Base-by-base conservation (phyloP, 2,888 invertebrate species). In the Drosophila heteroneura region DNA sequence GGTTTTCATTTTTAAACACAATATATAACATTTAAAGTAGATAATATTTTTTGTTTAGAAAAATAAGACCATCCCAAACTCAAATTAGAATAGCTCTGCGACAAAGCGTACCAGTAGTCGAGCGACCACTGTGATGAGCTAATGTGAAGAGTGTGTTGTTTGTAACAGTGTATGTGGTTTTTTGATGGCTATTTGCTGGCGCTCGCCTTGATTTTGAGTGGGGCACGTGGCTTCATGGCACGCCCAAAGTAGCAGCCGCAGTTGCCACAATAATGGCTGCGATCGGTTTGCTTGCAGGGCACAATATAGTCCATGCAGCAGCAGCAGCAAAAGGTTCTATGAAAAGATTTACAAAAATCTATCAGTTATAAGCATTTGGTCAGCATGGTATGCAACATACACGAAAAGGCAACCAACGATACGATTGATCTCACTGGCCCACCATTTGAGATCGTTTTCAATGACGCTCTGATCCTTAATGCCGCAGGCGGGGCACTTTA, bases 201-300 rank as follows among this genome's bases (percentile, higher is more conserved):
- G 28, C 19, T 59, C 12, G 69, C 22, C 47, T 85, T 84, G 28
- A 87, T 63, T 59, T 83, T 83, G 30, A 92, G 80, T 12, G 90
- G 87, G 5, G 77, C 70, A 57, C 89, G 81, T 66, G 92, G 83
- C 72, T 92, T 91, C 90, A 92, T 91, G 62, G 87, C 86, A 35
- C 93, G 90, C 5, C 93, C 93, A 80, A 92, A 92, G 81, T 92
- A 93, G 70, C 93, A 92, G 71, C 93, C 93, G 63, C 93, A 93
- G 65, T 93, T 92, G 76, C 89, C 90, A 49, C 93, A 93, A 66
- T 93, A 93, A 83, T 93, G 93, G 74, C 93, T 93, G 28, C 84
- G 87, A 74, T 93, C 93, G 30, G 92, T 90, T 67, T 92, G 89
- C 74, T 87, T 91, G 66, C 92, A 93, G 65, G 92, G 93, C 72